Conservation (phyloP, 2,888 invertebrate species). For the Pristionchus fissidentatus region DNA sequence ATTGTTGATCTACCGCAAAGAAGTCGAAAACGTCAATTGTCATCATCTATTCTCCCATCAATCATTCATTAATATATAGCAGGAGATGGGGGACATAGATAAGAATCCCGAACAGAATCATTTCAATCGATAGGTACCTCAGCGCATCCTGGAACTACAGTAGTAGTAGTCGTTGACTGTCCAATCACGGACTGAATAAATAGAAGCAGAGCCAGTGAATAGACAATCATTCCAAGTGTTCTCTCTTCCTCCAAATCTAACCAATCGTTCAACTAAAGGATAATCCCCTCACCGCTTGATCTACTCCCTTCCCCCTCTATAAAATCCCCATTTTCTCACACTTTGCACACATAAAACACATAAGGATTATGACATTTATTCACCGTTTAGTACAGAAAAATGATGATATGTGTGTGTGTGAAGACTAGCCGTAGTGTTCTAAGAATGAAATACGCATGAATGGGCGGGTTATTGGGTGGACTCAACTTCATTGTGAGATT, state of each 20-base stretch:
- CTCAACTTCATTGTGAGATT: constrained; percentile 15
- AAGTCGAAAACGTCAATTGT: too few relatives aligned
- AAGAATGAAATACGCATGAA: constrained; percentile 21
- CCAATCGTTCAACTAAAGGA: constrained; percentile 6
- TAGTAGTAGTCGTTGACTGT: not conserved
- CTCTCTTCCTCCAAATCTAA: constrained; percentile 1
- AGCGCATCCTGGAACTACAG: not conserved
- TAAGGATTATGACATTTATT: not conserved
- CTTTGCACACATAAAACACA: not conserved
- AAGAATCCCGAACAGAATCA: too few relatives aligned
- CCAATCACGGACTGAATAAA: not conserved
- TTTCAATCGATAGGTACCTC: constrained; percentile 7
- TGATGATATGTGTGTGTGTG: not conserved
- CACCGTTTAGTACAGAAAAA: constrained; percentile 13
- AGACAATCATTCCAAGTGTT: constrained; percentile 25
- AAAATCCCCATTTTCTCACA: not conserved
- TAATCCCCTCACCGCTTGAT: not conserved
- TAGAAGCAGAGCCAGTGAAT: not conserved
- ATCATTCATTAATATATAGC: too few relatives aligned
- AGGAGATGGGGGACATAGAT: too few relatives aligned
- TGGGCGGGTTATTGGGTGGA: not conserved
- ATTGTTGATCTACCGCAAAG: too few relatives aligned
- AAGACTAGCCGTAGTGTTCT: constrained; percentile 31
- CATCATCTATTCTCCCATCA: too few relatives aligned
- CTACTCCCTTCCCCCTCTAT: not conserved